Evolutionary conservation across 2,888 invertebrate species (phyloP).

Genomic region (Hecatera dysodea): DNA sequence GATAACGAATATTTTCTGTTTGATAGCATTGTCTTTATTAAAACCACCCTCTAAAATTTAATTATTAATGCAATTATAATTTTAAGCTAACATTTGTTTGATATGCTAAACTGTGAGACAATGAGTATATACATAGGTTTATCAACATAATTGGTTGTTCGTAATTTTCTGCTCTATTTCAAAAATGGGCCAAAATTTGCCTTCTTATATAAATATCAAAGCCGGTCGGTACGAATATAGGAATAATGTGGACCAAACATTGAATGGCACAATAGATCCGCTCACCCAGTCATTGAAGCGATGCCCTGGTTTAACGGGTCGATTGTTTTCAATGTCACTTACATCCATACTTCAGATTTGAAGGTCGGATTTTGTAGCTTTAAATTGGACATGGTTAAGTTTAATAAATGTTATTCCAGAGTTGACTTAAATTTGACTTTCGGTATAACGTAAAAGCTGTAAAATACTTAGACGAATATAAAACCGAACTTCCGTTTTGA

Average conservation of each 20-base stretch:
- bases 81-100: conserved; percentile 29
- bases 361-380: not conserved
- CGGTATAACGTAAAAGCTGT: not conserved
- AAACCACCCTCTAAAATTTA: not conserved
- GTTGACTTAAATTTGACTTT: not conserved
- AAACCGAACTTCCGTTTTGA: not conserved
- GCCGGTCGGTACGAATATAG: conserved; percentile 2
- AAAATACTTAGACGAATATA: conserved; percentile 11
- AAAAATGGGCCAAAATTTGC: conserved; percentile 38
- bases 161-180: conserved; percentile 22
- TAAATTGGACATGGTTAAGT: not conserved
- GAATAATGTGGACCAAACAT: conserved; percentile 49
- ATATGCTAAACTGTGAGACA: not conserved
- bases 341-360: conserved; percentile 23
- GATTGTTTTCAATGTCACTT: conserved; percentile 54
- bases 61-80: conserved; percentile 40
- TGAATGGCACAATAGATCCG: conserved; percentile 51
- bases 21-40: conserved; percentile 7
- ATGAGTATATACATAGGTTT: conserved; percentile 9
- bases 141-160: conserved; percentile 17
- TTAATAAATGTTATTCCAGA: not conserved
- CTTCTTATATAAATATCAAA: conserved; percentile 46
- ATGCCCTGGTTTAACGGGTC: conserved; percentile 48
- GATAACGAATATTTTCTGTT: conserved; percentile 2
- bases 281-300: conserved; percentile 38